phyloP scores from a whole-genome alignment of 2,888 invertebrate species.

The Calameuta pallipes region DNA sequence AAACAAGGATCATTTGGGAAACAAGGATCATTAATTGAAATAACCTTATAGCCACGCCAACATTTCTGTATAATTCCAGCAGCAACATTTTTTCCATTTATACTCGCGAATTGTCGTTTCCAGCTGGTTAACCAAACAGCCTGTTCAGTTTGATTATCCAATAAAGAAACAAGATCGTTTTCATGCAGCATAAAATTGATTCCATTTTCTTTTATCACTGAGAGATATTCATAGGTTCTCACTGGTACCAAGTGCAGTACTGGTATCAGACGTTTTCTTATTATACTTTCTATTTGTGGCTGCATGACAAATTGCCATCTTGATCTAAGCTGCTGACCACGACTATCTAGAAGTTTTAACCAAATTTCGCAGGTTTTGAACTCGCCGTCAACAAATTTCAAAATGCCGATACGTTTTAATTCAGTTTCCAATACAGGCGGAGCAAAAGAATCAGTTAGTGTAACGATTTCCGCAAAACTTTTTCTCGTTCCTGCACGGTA shows the following conservation, averaged over 20 bases:
- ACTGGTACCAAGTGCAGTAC: conserved; percentile 30
- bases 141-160: conserved; percentile 19
- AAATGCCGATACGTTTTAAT: conserved; percentile 19
- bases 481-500: conserved; percentile 11
- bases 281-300: conserved; percentile 37
- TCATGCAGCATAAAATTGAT: conserved; percentile 25
- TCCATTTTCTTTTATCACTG: conserved; percentile 35
- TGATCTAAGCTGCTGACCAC: conserved; percentile 36
- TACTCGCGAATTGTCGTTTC: conserved; percentile 29
- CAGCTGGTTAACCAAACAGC: conserved; percentile 28
- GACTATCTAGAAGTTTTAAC: conserved; percentile 34
- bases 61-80: conserved; percentile 36
- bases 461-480: conserved; percentile 23
- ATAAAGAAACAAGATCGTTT: conserved; percentile 30
- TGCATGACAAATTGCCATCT: conserved; percentile 37
- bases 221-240: conserved; percentile 27
- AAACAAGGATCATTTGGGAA: conserved; percentile 2
- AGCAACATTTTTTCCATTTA: conserved; percentile 31
- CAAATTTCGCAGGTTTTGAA: conserved; percentile 31
- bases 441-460: conserved; percentile 15
- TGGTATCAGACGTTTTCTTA: conserved; percentile 28
- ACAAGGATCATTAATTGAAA: conserved; percentile 7
- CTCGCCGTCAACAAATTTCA: conserved; percentile 38
- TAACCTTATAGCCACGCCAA: conserved; percentile 43
- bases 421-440: conserved; percentile 18